These are phyloP conservation scores for Oophaga pumilio DNA, from an alignment of 2,113 vertebrate genomes.

Conservation along the genomic window DNA sequence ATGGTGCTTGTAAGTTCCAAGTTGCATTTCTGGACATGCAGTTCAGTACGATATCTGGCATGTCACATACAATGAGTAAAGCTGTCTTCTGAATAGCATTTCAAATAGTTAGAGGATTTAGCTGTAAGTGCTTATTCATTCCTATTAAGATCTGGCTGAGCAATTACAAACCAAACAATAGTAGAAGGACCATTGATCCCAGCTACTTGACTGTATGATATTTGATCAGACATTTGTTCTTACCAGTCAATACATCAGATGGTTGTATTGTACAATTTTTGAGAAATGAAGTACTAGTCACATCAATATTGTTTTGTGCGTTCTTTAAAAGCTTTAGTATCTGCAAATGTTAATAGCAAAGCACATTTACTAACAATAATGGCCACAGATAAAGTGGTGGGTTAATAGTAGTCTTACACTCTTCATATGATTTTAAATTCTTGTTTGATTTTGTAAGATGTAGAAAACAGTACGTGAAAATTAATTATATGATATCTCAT, in stretches of 20 bases:
- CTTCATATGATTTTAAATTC: background rate
- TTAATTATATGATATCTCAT: background rate
- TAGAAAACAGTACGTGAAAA: background rate
- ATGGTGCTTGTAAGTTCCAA: too few relatives aligned
- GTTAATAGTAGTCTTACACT: background rate
- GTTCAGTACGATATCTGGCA: too few relatives aligned
- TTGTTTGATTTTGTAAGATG: background rate
- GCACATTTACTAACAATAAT: background rate
- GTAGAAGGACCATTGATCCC: background rate
- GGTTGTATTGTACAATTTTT: slow-evolving; percentile 8
- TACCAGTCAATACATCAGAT: background rate
- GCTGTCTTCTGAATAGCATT: background rate
- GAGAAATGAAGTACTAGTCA: slow-evolving; percentile 6
- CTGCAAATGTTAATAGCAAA: background rate
- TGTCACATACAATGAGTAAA: too few relatives aligned
- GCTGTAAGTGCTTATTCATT: background rate
- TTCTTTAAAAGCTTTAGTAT: background rate
- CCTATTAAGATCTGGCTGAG: background rate
- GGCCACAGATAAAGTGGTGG: background rate
- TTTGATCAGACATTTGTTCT: slow-evolving; percentile 7
- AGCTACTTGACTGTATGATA: background rate
- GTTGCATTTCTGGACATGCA: too few relatives aligned
- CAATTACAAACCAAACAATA: background rate
- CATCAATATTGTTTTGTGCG: slow-evolving; percentile 18
- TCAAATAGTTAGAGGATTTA: background rate